Conservation (phyloP, 2,113 vertebrate genomes). For the Lonchura striata region DNA sequence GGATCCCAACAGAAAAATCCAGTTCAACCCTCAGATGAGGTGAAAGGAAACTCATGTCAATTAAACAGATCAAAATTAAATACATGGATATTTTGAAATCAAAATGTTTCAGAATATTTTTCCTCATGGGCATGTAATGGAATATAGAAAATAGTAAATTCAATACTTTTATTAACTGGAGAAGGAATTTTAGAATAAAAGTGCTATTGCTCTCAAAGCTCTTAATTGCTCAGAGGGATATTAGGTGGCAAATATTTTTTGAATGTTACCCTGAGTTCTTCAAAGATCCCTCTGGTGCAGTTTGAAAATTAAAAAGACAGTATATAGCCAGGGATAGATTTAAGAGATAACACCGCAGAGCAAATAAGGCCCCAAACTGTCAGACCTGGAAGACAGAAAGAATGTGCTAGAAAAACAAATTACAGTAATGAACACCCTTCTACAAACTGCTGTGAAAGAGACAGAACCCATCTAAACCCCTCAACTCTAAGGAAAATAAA, state of each 20-base stretch:
- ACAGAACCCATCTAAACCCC: background rate
- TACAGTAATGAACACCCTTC: background rate
- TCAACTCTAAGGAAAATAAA: background rate
- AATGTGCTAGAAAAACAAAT: conserved; percentile 15
- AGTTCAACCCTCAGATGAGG: background rate
- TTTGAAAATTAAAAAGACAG: background rate
- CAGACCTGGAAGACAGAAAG: background rate
- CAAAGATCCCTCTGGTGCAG: background rate
- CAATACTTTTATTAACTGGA: background rate
- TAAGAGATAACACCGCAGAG: background rate
- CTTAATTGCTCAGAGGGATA: background rate
- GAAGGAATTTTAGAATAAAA: background rate
- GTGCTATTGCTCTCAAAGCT: background rate
- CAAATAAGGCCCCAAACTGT: background rate
- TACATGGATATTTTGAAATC: background rate
- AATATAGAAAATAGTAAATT: background rate
- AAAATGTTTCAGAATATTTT: background rate
- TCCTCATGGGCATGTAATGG: background rate
- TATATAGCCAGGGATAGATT: background rate
- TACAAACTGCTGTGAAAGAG: background rate
- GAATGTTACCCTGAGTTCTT: background rate
- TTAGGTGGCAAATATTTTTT: background rate
- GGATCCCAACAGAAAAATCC: background rate
- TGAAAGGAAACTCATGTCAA: background rate
- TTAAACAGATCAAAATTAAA: background rate